These are phyloP conservation scores for Acromyrmex charruanus DNA, from an alignment of 1,140 invertebrate genomes.

Conservation along the genomic window DNA sequence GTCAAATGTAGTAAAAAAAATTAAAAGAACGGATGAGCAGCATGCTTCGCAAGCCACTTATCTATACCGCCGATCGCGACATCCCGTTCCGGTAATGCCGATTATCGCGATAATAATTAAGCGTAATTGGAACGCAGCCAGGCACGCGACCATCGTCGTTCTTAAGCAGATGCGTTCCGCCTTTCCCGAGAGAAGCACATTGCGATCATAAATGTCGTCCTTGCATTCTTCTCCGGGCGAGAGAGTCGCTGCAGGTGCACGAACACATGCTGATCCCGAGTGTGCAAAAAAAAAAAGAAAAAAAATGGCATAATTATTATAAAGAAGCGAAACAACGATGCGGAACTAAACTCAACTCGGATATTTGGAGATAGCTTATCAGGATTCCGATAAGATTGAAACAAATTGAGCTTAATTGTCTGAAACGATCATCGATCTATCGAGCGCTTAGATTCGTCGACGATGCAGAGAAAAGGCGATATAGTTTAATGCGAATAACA, in stretches of 20 bases:
- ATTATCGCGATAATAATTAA: constrained; percentile 81
- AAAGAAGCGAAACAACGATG: not conserved
- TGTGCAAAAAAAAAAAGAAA: not conserved
- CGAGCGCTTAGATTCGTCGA: not conserved
- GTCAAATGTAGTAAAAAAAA: not conserved
- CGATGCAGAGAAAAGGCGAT: not conserved
- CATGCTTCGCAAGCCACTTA: constrained; percentile 50
- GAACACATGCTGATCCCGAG: constrained; percentile 25
- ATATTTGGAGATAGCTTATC: constrained; percentile 11
- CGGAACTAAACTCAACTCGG: not conserved
- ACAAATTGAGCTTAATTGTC: constrained; percentile 40
- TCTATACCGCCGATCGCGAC: constrained; percentile 68
- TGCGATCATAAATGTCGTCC: constrained; percentile 28
- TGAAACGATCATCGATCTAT: not conserved
- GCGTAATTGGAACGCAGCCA: constrained; percentile 81
- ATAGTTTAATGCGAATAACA: constrained; percentile 7
- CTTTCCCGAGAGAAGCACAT: constrained; percentile 1
- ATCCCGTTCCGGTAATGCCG: constrained; percentile 76
- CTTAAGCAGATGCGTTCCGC: constrained; percentile 72
- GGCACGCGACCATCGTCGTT: constrained; percentile 78
- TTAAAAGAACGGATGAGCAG: not conserved
- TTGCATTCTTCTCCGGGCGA: not conserved
- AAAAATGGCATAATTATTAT: not conserved
- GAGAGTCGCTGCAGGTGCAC: constrained; percentile 35
- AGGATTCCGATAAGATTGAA: not conserved